These are phyloP conservation scores for Tachypleus tridentatus DNA, from an alignment of 1,140 invertebrate species.

Conservation along the genomic window DNA sequence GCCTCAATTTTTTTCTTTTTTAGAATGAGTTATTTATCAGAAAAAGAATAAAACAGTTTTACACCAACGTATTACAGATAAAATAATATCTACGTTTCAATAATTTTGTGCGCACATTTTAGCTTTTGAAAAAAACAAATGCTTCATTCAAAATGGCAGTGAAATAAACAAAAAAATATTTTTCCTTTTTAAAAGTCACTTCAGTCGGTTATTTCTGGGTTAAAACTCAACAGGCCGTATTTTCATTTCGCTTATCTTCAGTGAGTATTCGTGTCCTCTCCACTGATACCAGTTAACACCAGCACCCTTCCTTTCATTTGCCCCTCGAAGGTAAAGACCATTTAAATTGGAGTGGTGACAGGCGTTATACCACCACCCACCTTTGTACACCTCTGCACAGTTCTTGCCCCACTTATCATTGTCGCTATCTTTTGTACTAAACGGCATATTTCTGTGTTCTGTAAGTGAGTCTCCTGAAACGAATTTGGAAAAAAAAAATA, in stretches of 20 bases:
- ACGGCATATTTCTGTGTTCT: conserved; percentile 6
- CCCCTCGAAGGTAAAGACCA: conserved; percentile 18
- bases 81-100: too few relatives aligned
- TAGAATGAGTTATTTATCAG: too few relatives aligned
- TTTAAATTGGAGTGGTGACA: conserved; percentile 27
- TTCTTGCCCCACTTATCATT: conserved; percentile 7
- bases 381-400: conserved; percentile 23
- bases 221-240: conserved; percentile 6
- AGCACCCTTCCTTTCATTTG: conserved; percentile 14
- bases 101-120: too few relatives aligned
- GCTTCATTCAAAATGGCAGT: too few relatives aligned
- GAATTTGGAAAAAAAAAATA: too few relatives aligned
- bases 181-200: too few relatives aligned
- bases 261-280: conserved; percentile 20
- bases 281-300: conserved; percentile 20
- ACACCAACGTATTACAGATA: too few relatives aligned
- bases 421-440: conserved; percentile 22
- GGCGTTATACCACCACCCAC: conserved; percentile 27
- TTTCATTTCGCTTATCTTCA: conserved; percentile 22
- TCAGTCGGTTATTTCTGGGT: too few relatives aligned
- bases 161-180: too few relatives aligned
- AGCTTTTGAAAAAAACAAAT: too few relatives aligned
- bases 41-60: too few relatives aligned
- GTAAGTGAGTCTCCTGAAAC: not conserved
- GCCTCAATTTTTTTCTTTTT: too few relatives aligned